Evolutionary conservation across 1,140 invertebrate genomes (phyloP).

Genomic region (Linepithema humile): DNA sequence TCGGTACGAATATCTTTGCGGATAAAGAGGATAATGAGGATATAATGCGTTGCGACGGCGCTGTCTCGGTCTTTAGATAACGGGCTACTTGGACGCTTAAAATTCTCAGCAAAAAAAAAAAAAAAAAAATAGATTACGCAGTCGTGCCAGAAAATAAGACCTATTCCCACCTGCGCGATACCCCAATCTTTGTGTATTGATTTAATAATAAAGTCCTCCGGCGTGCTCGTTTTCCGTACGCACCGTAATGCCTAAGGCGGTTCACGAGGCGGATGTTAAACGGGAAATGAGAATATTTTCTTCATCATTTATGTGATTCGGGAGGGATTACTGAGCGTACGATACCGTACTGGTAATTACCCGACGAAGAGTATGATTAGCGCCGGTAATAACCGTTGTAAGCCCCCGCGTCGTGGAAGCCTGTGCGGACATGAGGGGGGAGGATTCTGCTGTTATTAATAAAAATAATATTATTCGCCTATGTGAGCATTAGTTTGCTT

Average conservation of each 20-base stretch:
- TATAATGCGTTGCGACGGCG: constrained; percentile 60
- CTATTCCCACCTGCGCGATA: neutral
- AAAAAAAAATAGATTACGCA: neutral
- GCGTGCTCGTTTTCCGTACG: neutral
- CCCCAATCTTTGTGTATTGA: neutral
- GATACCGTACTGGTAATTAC: constrained; percentile 26
- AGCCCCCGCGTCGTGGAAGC: neutral
- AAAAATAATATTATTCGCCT: constrained; percentile 54
- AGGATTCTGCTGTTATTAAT: neutral
- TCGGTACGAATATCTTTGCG: constrained; percentile 15
- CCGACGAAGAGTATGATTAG: constrained; percentile 25
- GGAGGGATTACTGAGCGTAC: neutral
- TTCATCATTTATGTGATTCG: constrained; percentile 27
- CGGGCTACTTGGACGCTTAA: constrained; percentile 39
- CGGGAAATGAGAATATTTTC: constrained; percentile 9
- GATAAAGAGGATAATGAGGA: constrained; percentile 71
- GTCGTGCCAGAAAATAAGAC: neutral
- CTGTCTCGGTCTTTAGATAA: constrained; percentile 48
- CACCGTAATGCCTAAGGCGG: neutral
- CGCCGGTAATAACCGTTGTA: constrained; percentile 22
- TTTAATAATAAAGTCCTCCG: neutral
- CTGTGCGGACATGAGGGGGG: too few species aligned
- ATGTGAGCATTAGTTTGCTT: constrained; percentile 30
- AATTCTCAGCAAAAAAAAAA: neutral
- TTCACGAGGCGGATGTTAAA: neutral